phyloP scores from a whole-genome alignment of 1,140 invertebrate genomes.

The Orussus abietinus region DNA sequence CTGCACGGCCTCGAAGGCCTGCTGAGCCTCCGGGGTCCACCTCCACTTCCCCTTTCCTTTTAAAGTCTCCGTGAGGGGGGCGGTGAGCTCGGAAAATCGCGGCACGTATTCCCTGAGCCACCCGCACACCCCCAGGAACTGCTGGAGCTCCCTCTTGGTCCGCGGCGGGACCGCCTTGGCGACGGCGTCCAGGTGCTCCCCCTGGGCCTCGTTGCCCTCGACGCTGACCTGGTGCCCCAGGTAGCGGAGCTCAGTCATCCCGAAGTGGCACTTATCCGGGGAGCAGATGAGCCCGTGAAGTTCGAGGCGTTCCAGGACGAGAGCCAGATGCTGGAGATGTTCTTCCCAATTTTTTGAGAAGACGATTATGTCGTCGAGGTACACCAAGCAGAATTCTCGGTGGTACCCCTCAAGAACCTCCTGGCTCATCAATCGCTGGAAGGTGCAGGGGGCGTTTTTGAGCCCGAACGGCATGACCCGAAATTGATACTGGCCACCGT shows the following conservation, averaged over 20 bases:
- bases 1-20: conserved; percentile 6
- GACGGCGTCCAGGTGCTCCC: conserved; percentile 15
- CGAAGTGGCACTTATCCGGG: conserved; percentile 24
- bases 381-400: conserved; percentile 27
- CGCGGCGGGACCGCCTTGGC: conserved; percentile 4
- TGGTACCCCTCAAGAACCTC: conserved; percentile 18
- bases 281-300: conserved; percentile 19
- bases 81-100: conserved; percentile 7
- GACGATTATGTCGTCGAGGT: conserved; percentile 32
- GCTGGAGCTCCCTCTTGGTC: conserved; percentile 15
- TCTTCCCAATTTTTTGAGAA: conserved; percentile 22
- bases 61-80: conserved; percentile 14
- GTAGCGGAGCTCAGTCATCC: conserved; percentile 18
- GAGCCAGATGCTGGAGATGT: conserved; percentile 19
- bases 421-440: conserved; percentile 21
- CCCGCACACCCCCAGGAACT: conserved; percentile 19
- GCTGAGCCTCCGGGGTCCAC: conserved; percentile 9
- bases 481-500: conserved; percentile 29
- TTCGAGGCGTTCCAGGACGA: conserved; percentile 23
- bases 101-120: conserved; percentile 24
- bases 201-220: conserved; percentile 17
- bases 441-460: conserved; percentile 24
- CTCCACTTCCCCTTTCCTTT: conserved; percentile 13
- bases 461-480: conserved; percentile 25
- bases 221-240: conserved; percentile 25